Conservation (phyloP, 2,113 vertebrate genomes). For the Empidonax alnorum region DNA sequence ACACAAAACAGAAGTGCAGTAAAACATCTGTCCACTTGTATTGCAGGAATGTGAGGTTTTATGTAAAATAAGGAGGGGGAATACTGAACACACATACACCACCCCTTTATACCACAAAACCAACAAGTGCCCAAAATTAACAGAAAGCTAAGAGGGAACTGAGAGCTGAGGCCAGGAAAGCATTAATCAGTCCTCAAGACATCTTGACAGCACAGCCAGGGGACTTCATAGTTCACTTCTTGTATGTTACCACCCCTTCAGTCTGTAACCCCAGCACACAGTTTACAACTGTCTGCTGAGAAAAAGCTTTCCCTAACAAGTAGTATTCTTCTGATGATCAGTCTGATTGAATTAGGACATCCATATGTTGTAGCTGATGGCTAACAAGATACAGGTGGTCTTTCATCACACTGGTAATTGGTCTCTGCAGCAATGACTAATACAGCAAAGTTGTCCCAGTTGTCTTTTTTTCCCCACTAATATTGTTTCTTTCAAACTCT, state of each 20-base stretch:
- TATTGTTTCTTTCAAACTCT: conserved; percentile 3
- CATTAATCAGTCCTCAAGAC: not conserved
- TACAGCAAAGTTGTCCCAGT: not conserved
- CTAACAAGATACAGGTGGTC: conserved; percentile 36
- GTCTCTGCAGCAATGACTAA: not conserved
- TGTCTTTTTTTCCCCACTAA: not conserved
- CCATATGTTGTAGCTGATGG: not conserved
- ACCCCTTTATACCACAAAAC: not conserved
- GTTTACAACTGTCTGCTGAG: not conserved
- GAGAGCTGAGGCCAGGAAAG: not conserved
- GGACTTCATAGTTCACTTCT: not conserved
- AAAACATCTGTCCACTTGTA: not conserved
- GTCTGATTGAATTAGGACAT: conserved; percentile 13
- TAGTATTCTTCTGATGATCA: not conserved
- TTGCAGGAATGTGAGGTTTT: not conserved
- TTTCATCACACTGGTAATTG: conserved; percentile 25
- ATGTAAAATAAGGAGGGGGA: not conserved
- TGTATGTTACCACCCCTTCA: not conserved
- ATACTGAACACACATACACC: not conserved
- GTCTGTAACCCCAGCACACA: not conserved
- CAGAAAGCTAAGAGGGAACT: not conserved
- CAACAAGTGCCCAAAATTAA: not conserved
- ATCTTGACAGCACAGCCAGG: rapidly evolving
- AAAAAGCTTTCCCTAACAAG: not conserved
- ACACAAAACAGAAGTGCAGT: not conserved